Base-by-base conservation (phyloP, 2,888 invertebrate genomes). In the Mesorhabditis spiculigera region DNA sequence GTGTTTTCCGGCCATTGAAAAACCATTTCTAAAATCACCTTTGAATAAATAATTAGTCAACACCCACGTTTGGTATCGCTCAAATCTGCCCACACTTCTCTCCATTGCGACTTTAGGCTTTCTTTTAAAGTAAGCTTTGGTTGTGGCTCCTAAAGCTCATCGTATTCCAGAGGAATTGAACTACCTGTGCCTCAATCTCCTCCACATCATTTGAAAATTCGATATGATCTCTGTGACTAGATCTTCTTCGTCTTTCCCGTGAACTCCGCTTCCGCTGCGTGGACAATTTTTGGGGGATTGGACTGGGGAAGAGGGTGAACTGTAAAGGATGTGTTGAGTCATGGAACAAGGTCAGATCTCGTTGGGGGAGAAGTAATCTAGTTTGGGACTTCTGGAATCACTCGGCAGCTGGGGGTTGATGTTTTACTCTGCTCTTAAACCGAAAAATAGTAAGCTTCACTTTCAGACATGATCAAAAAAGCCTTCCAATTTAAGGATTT, bases 1-100 rank as follows among this genome's bases (percentile, higher is more conserved):
- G 82, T 82, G 66, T 83, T 78, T 16, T 66, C 69, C 13, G 85
- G 85, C 84, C 84, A 84, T 63, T 78, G 76, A 71, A 84, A 84
- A 58, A 75, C 72, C 76, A 84, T 81, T 69, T 83, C 85, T 84
- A 75, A 45, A 78, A 71, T 50, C n/a, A n/a, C 10, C n/a, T n/a
- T 50, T 13, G 8, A 50, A 50, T 13, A 13, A 13, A 10, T n/a
- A 13, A 13, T 50, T 50, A 13, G 58, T 13, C 8, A 50, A 50
- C 58, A 13, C 58, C n/a, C 8, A 50, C 58, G 58, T n/a, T 50
- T 50, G 2, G 58, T 50, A 50, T 50, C n/a, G 58, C 58, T 50
- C 8, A 50, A n/a, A n/a, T 50, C 58, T 50, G 58, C 58, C 58
- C 58, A 50, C 10, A 50, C 8, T n/a, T 50, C 58, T 10, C 58